Evolutionary conservation across 2,797 vertebrate species (phyloP).

Genomic region (Paramormyrops hopkinsi): DNA sequence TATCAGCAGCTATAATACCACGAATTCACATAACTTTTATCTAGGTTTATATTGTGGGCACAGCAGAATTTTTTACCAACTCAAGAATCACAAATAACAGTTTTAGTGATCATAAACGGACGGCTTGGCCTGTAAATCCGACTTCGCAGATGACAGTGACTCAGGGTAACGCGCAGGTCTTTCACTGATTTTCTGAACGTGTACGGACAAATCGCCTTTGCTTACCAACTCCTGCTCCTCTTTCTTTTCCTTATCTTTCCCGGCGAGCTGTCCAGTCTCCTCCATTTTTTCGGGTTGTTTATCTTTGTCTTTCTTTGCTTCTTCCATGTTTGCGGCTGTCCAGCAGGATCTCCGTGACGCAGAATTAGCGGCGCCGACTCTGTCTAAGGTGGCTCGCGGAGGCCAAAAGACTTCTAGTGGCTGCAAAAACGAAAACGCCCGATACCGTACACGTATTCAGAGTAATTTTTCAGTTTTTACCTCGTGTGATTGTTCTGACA

Average conservation of each 20-base stretch:
- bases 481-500: not conserved
- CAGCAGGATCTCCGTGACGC: not conserved
- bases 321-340: constrained; percentile 58
- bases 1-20: not conserved
- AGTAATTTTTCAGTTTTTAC: not conserved
- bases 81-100: not conserved
- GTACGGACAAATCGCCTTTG: not conserved
- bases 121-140: not conserved
- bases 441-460: not conserved
- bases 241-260: constrained; percentile 70
- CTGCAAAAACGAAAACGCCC: not conserved
- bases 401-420: not conserved
- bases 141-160: constrained; percentile 54
- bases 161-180: constrained; percentile 56
- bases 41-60: not conserved
- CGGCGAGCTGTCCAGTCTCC: constrained; percentile 58
- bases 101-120: not conserved
- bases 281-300: constrained; percentile 59
- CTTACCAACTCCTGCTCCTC: constrained; percentile 71
- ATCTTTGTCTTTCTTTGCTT: constrained; percentile 67
- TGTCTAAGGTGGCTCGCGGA: constrained; percentile 4
- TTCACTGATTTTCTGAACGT: not conserved
- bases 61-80: not conserved
- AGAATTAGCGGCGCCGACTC: constrained; percentile 10
- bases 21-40: not conserved